Evolutionary conservation across 2,888 invertebrate genomes (phyloP).

Genomic region (Stenodema calcarata): DNA sequence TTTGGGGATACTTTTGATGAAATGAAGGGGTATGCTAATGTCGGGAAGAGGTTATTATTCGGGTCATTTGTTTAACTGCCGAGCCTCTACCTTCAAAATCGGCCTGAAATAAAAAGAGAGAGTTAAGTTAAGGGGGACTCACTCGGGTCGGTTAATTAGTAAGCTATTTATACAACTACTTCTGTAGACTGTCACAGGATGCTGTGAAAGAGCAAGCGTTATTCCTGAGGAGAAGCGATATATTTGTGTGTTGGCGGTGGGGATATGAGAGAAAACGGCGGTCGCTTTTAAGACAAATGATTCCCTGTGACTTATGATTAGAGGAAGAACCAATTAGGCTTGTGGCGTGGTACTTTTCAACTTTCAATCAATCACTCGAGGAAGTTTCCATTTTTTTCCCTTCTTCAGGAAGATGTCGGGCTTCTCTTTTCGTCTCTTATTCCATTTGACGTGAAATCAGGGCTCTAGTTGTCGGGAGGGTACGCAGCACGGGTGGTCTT

Average conservation of each 20-base stretch:
- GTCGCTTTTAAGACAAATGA: background rate
- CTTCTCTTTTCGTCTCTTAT: background rate
- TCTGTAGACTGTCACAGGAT: background rate
- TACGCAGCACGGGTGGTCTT: too few relatives aligned
- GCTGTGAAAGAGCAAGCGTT: background rate
- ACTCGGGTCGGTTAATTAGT: conserved; percentile 33
- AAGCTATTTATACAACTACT: conserved; percentile 29
- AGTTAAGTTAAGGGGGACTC: background rate
- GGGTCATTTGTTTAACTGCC: background rate
- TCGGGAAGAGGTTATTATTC: background rate
- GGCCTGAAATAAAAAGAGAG: background rate
- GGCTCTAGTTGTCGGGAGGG: too few relatives aligned
- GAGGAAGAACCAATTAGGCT: conserved; percentile 47
- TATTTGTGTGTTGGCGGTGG: conserved; percentile 2
- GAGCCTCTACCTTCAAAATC: background rate
- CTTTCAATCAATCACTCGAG: background rate
- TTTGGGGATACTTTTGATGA: background rate
- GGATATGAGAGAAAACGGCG: background rate
- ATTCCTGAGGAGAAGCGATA: background rate
- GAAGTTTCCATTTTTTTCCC: background rate
- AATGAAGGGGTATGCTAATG: background rate
- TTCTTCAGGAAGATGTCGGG: background rate
- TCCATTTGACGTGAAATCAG: too few relatives aligned
- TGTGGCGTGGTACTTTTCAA: conserved; percentile 23
- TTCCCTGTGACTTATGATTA: conserved; percentile 43